Evolutionary conservation across 2,888 invertebrate genomes (phyloP).

Genomic region (Diaprepes abbreviatus): DNA sequence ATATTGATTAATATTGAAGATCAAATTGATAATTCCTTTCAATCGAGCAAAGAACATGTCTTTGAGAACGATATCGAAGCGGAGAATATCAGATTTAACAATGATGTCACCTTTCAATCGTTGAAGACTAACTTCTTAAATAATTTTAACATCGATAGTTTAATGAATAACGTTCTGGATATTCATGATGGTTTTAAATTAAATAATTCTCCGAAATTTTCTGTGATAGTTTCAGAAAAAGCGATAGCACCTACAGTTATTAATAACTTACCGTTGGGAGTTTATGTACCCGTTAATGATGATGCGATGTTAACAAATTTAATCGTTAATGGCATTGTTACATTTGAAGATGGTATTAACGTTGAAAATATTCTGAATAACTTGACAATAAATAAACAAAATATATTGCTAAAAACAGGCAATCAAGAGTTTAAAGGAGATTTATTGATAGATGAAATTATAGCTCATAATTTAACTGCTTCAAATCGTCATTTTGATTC

Average conservation of each 20-base stretch:
- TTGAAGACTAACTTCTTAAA: conserved; percentile 58
- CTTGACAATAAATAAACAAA: conserved; percentile 57
- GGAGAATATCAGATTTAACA: conserved; percentile 56
- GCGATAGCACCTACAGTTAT: conserved; percentile 54
- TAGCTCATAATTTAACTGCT: conserved; percentile 18
- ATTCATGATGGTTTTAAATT: conserved; percentile 56
- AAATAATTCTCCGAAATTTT: conserved; percentile 53
- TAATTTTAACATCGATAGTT: conserved; percentile 52
- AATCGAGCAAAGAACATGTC: conserved; percentile 4
- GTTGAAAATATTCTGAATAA: conserved; percentile 60
- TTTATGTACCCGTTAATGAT: conserved; percentile 56
- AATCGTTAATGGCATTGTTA: conserved; percentile 59
- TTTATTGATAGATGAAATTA: conserved; percentile 21
- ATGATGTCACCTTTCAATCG: conserved; percentile 55
- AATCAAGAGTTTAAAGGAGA: conserved; percentile 62
- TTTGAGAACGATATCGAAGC: conserved; percentile 49
- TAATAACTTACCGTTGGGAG: conserved; percentile 57
- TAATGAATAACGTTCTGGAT: conserved; percentile 57
- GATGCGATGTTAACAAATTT: conserved; percentile 55
- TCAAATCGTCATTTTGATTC: not conserved
- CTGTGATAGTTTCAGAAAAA: conserved; percentile 57
- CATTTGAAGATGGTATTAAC: conserved; percentile 56
- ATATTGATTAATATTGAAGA: conserved; percentile 23
- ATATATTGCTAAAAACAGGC: conserved; percentile 59
- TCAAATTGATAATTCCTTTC: not conserved